A percentile compares a stretch with the other conserved stretches of the same genome.
These are phyloP conservation scores for Pholis gunnellus DNA, from an alignment of 2,113 vertebrate genomes.

Conservation along the genomic window DNA sequence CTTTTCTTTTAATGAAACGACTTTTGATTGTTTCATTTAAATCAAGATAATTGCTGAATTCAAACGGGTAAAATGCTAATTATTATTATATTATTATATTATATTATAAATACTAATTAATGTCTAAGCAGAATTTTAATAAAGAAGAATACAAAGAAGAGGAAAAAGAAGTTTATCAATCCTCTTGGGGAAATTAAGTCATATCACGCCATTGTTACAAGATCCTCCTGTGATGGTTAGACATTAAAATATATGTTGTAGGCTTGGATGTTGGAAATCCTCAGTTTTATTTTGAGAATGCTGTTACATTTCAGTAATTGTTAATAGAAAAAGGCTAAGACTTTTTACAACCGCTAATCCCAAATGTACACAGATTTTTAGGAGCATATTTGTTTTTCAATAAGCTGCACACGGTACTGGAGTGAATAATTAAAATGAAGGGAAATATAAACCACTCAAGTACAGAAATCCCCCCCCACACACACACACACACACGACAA, in stretches of 20 bases:
- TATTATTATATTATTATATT: not conserved
- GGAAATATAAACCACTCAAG: conserved; percentile 59
- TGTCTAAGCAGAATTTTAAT: not conserved
- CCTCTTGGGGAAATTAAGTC: too few species aligned
- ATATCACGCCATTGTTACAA: too few species aligned
- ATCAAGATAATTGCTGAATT: not conserved
- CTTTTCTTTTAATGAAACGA: not conserved
- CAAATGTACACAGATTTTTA: not conserved
- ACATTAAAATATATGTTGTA: not conserved
- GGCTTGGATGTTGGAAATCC: not conserved
- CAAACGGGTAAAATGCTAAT: not conserved
- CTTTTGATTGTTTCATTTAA: not conserved
- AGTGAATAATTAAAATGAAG: conserved; percentile 55
- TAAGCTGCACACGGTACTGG: conserved; percentile 29
- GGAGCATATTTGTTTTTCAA: conserved; percentile 4
- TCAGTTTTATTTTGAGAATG: not conserved
- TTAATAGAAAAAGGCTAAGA: not conserved
- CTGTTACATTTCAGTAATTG: not conserved
- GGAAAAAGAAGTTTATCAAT: not conserved
- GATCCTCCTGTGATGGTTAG: not conserved
- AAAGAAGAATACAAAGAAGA: not conserved
- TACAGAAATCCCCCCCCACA: not conserved
- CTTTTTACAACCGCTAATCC: not conserved
- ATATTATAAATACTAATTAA: not conserved
- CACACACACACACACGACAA: conserved; percentile 7